These are phyloP conservation scores for Haemorhous mexicanus DNA, from an alignment of 2,113 vertebrate genomes.

Conservation along the genomic window DNA sequence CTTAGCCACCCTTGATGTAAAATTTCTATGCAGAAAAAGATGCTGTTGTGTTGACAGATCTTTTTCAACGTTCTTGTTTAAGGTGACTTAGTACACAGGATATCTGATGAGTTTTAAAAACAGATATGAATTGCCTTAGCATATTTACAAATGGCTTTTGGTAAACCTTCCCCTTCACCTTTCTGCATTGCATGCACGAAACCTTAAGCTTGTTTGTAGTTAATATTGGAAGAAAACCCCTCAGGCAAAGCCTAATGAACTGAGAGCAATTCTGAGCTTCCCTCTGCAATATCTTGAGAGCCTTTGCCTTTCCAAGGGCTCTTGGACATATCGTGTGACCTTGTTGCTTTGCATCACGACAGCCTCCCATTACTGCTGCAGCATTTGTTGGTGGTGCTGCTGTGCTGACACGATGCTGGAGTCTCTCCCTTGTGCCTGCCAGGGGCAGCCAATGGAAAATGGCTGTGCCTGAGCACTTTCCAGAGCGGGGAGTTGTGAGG, in stretches of 20 bases:
- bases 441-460: constrained; percentile 44
- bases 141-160: constrained; percentile 60
- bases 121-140: constrained; percentile 30
- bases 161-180: constrained; percentile 61
- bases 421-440: constrained; percentile 31
- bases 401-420: constrained; percentile 20
- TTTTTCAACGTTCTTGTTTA: constrained; percentile 58
- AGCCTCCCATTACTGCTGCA: constrained; percentile 29
- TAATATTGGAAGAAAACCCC: constrained; percentile 69
- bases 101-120: constrained; percentile 60
- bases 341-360: constrained; percentile 63
- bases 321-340: constrained; percentile 65
- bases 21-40: constrained; percentile 43
- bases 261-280: constrained; percentile 67
- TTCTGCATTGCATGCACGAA: constrained; percentile 47
- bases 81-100: constrained; percentile 52
- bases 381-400: constrained; percentile 45
- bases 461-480: constrained; percentile 54
- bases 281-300: constrained; percentile 55
- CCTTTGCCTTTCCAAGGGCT: constrained; percentile 59
- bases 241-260: constrained; percentile 74
- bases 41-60: constrained; percentile 63
- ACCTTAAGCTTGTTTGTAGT: constrained; percentile 70
- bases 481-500: constrained; percentile 11
- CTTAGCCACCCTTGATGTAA: constrained; percentile 37